phyloP scores from a whole-genome alignment of 2,888 invertebrate species.

The Norana najaformis region DNA sequence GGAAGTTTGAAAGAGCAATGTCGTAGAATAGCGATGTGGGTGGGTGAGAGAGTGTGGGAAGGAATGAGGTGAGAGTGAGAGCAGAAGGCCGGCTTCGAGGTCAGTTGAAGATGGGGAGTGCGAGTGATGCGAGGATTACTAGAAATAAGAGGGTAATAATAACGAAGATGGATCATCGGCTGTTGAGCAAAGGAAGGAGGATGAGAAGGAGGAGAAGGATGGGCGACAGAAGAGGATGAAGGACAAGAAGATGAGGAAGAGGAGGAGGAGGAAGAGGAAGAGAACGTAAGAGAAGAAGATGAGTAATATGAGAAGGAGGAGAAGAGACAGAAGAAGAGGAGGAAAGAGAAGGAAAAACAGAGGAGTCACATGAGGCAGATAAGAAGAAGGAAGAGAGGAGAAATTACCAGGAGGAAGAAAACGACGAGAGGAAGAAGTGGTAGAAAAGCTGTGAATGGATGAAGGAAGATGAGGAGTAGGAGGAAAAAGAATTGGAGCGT shows the following conservation, averaged over 20 bases:
- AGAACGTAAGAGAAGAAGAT: too few species aligned
- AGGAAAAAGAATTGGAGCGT: not conserved
- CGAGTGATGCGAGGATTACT: not conserved
- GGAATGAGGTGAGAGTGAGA: not conserved
- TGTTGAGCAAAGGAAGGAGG: not conserved
- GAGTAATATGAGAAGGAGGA: too few species aligned
- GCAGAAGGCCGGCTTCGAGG: not conserved
- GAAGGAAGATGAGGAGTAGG: not conserved
- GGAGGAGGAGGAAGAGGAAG: too few species aligned
- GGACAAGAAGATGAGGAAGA: not conserved
- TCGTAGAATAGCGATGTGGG: not conserved
- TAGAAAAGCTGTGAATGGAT: not conserved
- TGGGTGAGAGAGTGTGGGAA: not conserved
- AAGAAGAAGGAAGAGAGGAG: not conserved
- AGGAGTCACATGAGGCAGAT: not conserved
- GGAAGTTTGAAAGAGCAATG: not conserved
- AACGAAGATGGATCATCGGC: not conserved
- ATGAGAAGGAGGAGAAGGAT: not conserved
- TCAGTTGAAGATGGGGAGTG: not conserved
- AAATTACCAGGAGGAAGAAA: not conserved
- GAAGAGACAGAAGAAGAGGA: not conserved
- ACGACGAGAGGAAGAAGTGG: not conserved
- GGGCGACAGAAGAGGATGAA: not conserved
- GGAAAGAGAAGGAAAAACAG: not conserved
- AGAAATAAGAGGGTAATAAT: not conserved